These are phyloP conservation scores for Morpho helenor DNA, from an alignment of 2,888 invertebrate species.

Conservation along the genomic window DNA sequence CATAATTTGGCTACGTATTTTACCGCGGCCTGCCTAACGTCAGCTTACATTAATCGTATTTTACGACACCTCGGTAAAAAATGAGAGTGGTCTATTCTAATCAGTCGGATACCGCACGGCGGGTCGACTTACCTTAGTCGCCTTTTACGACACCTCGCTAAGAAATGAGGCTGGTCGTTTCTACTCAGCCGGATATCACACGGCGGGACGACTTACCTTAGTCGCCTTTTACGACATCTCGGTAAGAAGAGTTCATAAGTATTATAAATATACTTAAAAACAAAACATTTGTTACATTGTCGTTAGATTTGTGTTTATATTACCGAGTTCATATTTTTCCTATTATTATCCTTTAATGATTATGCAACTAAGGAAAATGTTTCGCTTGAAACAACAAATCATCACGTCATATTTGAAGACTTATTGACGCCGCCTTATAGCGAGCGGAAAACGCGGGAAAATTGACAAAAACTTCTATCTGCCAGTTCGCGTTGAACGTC, in stretches of 20 bases:
- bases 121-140: too few species aligned
- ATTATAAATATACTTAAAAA: not conserved
- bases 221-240: too few species aligned
- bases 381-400: not conserved
- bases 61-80: too few species aligned
- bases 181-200: too few species aligned
- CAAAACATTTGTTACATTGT: too few species aligned
- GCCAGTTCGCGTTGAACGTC: constrained; percentile 5
- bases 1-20: too few species aligned
- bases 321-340: not conserved
- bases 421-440: not conserved
- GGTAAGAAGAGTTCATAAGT: too few species aligned
- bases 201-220: too few species aligned
- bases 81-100: too few species aligned
- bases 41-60: not conserved
- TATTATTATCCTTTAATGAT: not conserved
- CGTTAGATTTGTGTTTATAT: not conserved
- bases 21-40: not conserved
- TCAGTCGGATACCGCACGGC: too few species aligned
- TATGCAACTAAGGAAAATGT: not conserved
- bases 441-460: constrained; percentile 19
- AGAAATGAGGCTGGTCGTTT: too few species aligned
- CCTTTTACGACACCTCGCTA: too few species aligned
- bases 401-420: not conserved
- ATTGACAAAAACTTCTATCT: constrained; percentile 13